Evolutionary conservation across 2,113 vertebrate species (phyloP).

Genomic region (Oncorhynchus gorbuscha): DNA sequence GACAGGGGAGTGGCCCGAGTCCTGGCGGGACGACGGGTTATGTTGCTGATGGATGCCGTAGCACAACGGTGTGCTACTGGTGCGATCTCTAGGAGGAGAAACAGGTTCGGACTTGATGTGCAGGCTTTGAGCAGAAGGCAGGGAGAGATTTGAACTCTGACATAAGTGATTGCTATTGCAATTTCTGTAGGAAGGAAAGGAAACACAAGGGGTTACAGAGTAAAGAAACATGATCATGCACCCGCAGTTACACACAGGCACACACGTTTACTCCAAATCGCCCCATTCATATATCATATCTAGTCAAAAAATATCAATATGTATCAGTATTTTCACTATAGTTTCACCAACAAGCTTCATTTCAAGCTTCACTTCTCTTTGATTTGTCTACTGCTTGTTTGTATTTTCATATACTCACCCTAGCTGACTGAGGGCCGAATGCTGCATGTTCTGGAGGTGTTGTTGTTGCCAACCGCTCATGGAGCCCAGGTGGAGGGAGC

Average conservation of each 20-base stretch:
- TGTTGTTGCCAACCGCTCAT: constrained; percentile 99
- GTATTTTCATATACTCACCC: constrained; percentile 79
- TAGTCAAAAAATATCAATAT: background rate
- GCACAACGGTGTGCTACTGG: constrained; percentile 90
- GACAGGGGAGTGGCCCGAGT: constrained; percentile 95
- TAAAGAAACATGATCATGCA: constrained; percentile 77
- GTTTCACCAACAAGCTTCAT: too few species aligned
- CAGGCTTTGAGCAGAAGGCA: constrained; percentile 99
- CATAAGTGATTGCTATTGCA: constrained; percentile 99
- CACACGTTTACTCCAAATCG: constrained; percentile 1
- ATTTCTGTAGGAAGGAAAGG: constrained; percentile 99
- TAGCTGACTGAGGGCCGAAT: constrained; percentile 92
- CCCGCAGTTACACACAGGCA: constrained; percentile 9
- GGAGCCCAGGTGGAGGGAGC: constrained; percentile 93
- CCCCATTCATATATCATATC: background rate
- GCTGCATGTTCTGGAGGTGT: constrained; percentile 96
- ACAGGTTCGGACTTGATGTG: constrained; percentile 99
- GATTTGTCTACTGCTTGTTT: too few species aligned
- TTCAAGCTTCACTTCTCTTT: too few species aligned
- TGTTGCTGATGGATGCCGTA: constrained; percentile 85
- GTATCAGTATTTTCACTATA: too few species aligned
- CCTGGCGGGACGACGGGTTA: constrained; percentile 86
- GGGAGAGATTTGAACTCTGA: constrained; percentile 99
- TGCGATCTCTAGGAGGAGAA: constrained; percentile 99
- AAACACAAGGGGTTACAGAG: constrained; percentile 91